Base-by-base conservation (phyloP, 2,797 vertebrate genomes). In the Bovichtus variegatus region DNA sequence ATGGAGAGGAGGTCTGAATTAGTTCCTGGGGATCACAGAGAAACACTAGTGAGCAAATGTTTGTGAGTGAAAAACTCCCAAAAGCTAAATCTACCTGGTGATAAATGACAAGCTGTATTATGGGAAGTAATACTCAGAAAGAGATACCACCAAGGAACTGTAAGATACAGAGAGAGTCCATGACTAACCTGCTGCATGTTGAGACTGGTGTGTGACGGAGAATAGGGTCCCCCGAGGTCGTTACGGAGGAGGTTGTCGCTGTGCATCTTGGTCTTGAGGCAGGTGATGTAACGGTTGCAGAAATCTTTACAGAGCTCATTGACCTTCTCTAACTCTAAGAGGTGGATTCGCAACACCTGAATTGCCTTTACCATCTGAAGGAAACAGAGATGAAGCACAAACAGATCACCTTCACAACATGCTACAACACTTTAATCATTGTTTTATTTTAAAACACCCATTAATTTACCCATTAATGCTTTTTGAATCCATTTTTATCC, bases 221-320 rank as follows among this genome's bases (percentile, higher is more conserved):
- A 99, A 81, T 99, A 99, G 25, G 98, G 97, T 0, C 97, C 97
- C 70, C 97, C 98, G 12, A 99, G 94, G 93, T 99, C 98, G 0
- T 98, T 99, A 87, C 98, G 97, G 88, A 99, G 97, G 92, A 99
- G 96, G 96, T 99, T 99, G 92, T 99, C 98, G 0, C 98, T 99
- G 96, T 99, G 98, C 98, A 99, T 99, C 97, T 99, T 99, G 88
- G 98, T 99, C 95, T 99, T 99, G 94, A 99, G 97, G 94, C 98
- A 99, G 93, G 98, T 99, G 95, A 99, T 99, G 84, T 99, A 99
- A 47, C 98, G 98, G 89, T 99, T 99, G 92, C 98, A 99, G 77
- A 99, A 99, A 93, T 99, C 98, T 93, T 99, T 99, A 94, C 98
- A 99, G 92, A 99, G 95, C 90, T 99, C 98, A 8, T 98, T 99